Evolutionary conservation across 2,113 vertebrate genomes (phyloP), one percentile per base, ranked within the genome.

Genomic region (Polypterus bichir): DNA sequence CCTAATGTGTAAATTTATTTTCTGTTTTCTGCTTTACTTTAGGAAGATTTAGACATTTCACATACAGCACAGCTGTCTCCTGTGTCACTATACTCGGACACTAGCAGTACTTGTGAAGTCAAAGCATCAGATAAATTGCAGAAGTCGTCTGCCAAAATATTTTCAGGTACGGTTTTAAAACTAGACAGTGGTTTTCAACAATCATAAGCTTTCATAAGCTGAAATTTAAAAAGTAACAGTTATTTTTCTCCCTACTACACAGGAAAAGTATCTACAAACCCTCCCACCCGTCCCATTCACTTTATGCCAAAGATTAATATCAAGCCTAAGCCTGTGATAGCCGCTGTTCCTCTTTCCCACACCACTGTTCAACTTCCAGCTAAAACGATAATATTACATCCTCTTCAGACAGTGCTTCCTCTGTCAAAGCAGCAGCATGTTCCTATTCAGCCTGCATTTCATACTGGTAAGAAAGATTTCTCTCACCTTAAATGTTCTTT

Each of bases 341-440:
- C 88, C 59, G 81, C 89, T 44, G 64, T 91, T 63, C 84, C 88
- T n/a, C 74, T 92, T 70, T 49, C 88, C 68, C 86, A 76, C 48
- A 58, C 85, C 10, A 72, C 76, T 59, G 59, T 88, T 47, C 64
- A 80, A 1, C 73, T 93, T 64, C 85, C 90, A 62, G 70, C 89
- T 8, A 97, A 97, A 81, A 84, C 91, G 49, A 91, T 97, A 72
- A 89, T 98, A 76, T 87, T 98, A 66, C 94, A 95, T 77, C 83
- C 91, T 3, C 66, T 97, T 57, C 89, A 91, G 65, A 76, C 88
- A 0, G 73, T 94, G 44, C 59, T 95, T 66, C 88, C 90, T 0
- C 56, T 92, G 65, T 72, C 87, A 47, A 96, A 94, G 74, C 84
- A 83, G 52, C 72, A 84, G 1, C 86, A 87, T 0, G 68, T 94